Evolutionary conservation across 2,113 vertebrate genomes (phyloP), one percentile per base, ranked within the genome.

Genomic region (Poeciliopsis prolifica): DNA sequence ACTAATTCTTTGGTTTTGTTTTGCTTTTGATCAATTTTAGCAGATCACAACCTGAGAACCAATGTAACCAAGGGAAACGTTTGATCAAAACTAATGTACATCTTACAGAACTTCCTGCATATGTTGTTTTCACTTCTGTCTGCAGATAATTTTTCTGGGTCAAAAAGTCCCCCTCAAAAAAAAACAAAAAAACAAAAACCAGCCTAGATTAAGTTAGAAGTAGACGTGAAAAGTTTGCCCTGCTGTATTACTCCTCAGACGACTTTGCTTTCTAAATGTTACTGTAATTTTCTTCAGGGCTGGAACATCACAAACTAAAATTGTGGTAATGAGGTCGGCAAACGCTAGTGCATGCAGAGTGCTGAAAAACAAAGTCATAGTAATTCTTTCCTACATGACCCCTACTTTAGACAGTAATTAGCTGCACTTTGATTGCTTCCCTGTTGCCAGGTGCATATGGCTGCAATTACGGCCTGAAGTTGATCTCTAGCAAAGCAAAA

Each of bases 381-480:
- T 14, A 35, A 12, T 54, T 1, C 13, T 48, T 24, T 17, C 8
- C 31, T 24, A n/a, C 30, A 28, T 48, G 48, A 78, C 40, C 31
- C 42, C 42, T n/a, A 66, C 79, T 71, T 12, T 26, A 44, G 14
- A 1, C n/a, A 72, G 22, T 54, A 48, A 72, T 77, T 37, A 63
- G 40, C 15, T 68, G 17, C 4, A 3, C 29, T 72, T 70, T 79
- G 40, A 63, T 70, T 69, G 61, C 62, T 65, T 83, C 31, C 58
- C 26, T 61, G 26, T 10, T 74, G 63, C 66, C 75, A 64, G 37
- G 42, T 80, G 67, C 74, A 78, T 60, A 70, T 75, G 71, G 48
- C 14, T 69, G 17, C n/a, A 77, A 77, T 82, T 70, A 80, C 5
- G 19, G 60, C 1, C 33, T 30, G 37, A 35, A 60, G 48, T 51